A percentile compares a stretch with the other conserved stretches of the same genome.
These are phyloP conservation scores for Baryphthengus martii DNA, from an alignment of 2,113 vertebrate genomes.

Conservation along the genomic window DNA sequence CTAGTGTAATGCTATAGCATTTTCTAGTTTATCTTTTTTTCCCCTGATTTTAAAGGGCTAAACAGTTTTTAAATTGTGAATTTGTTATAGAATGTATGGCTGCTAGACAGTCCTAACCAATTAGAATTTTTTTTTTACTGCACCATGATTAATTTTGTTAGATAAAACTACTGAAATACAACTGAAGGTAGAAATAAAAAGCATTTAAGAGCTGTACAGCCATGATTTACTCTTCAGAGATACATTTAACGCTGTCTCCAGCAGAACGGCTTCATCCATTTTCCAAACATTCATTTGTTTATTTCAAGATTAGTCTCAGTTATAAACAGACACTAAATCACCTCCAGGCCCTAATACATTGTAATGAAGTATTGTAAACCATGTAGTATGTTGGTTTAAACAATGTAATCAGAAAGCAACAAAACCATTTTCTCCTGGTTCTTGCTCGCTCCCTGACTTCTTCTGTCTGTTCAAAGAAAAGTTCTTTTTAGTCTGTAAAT, in stretches of 20 bases:
- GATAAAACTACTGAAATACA: slow-evolving; percentile 51
- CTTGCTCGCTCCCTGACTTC: slow-evolving; percentile 55
- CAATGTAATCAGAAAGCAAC: slow-evolving; percentile 75
- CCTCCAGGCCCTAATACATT: slow-evolving; percentile 67
- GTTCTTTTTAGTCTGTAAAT: slow-evolving; percentile 54
- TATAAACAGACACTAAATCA: slow-evolving; percentile 77
- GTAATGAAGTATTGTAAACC: slow-evolving; percentile 77
- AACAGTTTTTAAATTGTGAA: slow-evolving; percentile 18
- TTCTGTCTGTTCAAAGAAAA: slow-evolving; percentile 65
- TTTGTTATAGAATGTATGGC: not conserved
- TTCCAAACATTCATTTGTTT: slow-evolving; percentile 74
- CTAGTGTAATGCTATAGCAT: slow-evolving; percentile 18
- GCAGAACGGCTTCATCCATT: slow-evolving; percentile 59
- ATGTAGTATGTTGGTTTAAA: slow-evolving; percentile 75
- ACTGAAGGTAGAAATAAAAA: slow-evolving; percentile 58
- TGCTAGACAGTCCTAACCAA: not conserved
- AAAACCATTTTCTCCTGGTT: slow-evolving; percentile 61
- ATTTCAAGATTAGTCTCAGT: slow-evolving; percentile 67
- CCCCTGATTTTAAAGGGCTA: slow-evolving; percentile 10
- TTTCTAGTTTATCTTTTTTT: slow-evolving; percentile 2
- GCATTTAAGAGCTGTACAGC: slow-evolving; percentile 38
- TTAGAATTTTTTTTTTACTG: slow-evolving; percentile 7
- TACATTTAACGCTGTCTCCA: slow-evolving; percentile 54
- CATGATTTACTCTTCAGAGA: slow-evolving; percentile 55
- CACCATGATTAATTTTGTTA: slow-evolving; percentile 42